Conservation (phyloP, 2,888 invertebrate genomes). For the Macrophya annulata region DNA sequence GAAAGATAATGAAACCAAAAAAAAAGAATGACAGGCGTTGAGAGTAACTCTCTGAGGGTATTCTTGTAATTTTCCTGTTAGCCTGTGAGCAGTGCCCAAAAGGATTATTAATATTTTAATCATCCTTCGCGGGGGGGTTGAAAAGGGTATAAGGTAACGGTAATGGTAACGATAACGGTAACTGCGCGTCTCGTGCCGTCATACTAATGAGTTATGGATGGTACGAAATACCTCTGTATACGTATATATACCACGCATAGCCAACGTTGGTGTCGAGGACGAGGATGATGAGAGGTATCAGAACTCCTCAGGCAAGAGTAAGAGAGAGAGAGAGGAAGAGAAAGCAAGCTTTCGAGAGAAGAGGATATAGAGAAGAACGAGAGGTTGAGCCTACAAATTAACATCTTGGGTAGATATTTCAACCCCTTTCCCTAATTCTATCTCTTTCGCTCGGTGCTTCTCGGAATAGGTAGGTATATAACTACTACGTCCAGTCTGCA, state of each 20-base stretch:
- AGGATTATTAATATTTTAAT: constrained; percentile 54
- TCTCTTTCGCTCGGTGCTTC: neutral
- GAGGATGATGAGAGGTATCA: constrained; percentile 18
- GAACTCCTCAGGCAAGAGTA: neutral
- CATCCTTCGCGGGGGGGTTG: constrained; percentile 8
- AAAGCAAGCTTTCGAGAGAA: too few species aligned
- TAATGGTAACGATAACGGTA: constrained; percentile 10
- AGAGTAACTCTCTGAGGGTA: neutral
- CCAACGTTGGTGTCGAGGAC: neutral
- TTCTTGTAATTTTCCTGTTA: constrained; percentile 10
- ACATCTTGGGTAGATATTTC: constrained; percentile 52
- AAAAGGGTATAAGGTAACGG: neutral
- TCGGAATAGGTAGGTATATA: neutral
- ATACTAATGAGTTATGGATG: constrained; percentile 35
- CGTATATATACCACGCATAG: neutral
- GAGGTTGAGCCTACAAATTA: constrained; percentile 44
- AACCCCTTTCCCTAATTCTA: constrained; percentile 14
- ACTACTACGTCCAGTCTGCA: neutral
- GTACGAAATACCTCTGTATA: constrained; percentile 8
- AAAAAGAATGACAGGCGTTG: neutral
- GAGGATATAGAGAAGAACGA: neutral
- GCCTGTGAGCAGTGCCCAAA: neutral
- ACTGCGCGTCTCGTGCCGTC: constrained; percentile 38
- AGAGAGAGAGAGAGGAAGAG: neutral
- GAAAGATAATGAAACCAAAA: neutral